Base-by-base conservation (phyloP, 1,140 invertebrate genomes). In the Penaeus chinensis region DNA sequence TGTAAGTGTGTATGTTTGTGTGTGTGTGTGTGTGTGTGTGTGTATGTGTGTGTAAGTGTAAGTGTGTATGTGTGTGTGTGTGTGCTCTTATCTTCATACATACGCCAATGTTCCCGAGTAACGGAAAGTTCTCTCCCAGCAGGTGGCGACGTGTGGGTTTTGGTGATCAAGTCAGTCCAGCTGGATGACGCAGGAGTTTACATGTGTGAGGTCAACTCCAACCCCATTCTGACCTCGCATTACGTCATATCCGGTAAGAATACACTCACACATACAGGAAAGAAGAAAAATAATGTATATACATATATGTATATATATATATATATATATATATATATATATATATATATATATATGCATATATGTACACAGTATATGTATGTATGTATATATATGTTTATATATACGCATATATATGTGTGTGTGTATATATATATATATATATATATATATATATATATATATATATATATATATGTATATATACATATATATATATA, bases 171-270 rank as follows among this genome's bases (percentile, higher is more conserved):
- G 90, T 92, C 93, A 42, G 94, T 95, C 1, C 94, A 94, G 90
- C 91, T 94, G 7, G 93, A 93, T 13, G 96, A 97, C 91, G 94
- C 95, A 10, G 96, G 96, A 5, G 93, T 96, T 13, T 97, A 97
- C 91, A 94, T 95, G 89, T 97, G 96, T 90, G 96, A 96, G 92
- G 94, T 96, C 0, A 97, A 96, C 92, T 96, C 95, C n/a, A 94
- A 95, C 89, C 96, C 96, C 0, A 94, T 95, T 5, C 93, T 96
- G 22, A 93, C 94, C 76, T 96, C 95, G 88, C 96, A 96, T 91
- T 95, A 96, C 91, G 94, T 95, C 91, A 92, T 97, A 18, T 94
- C 94, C 90, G 95, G 87, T 90, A 42, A 37, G 87, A 87, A 95
- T 92, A 93, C 65, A n/a, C n/a, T 66, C 27, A 20, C n/a, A 66